A percentile compares a stretch with the other conserved stretches of the same genome.
These are phyloP conservation scores for Climacteris rufus DNA, from an alignment of 2,113 vertebrate genomes.

Conservation along the genomic window DNA sequence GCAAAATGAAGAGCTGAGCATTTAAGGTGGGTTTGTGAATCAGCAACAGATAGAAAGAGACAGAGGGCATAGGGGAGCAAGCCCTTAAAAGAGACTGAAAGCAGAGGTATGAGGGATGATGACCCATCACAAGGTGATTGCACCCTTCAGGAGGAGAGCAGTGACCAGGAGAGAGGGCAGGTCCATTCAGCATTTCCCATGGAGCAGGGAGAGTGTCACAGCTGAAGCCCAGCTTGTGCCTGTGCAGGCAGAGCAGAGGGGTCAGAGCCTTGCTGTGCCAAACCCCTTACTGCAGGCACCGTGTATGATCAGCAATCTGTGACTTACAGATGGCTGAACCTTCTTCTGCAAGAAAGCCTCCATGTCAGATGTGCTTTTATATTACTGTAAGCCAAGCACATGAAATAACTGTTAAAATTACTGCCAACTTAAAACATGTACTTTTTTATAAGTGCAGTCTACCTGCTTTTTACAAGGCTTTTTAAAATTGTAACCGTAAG, in stretches of 20 bases:
- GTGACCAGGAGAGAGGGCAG: accelerated
- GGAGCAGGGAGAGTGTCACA: neutral
- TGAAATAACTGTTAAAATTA: neutral
- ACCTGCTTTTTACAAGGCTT: neutral
- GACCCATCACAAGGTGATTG: accelerated
- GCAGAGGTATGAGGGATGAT: neutral
- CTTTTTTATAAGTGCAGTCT: neutral
- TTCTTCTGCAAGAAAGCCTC: neutral
- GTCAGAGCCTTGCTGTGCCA: neutral
- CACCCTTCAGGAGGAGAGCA: neutral
- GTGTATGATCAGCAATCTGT: neutral
- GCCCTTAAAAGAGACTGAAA: neutral
- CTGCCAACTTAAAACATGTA: neutral
- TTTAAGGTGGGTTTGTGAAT: neutral
- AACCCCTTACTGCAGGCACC: neutral
- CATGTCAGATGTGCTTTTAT: neutral
- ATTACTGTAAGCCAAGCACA: neutral
- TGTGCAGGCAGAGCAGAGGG: neutral
- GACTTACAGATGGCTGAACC: neutral
- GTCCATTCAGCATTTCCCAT: neutral
- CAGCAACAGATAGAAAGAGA: neutral
- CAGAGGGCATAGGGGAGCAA: neutral
- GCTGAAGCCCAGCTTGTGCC: neutral
- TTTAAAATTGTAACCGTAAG: neutral
- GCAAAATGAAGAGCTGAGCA: neutral